Conservation (phyloP, 2,888 invertebrate species). For the Luperina nickerlii region DNA sequence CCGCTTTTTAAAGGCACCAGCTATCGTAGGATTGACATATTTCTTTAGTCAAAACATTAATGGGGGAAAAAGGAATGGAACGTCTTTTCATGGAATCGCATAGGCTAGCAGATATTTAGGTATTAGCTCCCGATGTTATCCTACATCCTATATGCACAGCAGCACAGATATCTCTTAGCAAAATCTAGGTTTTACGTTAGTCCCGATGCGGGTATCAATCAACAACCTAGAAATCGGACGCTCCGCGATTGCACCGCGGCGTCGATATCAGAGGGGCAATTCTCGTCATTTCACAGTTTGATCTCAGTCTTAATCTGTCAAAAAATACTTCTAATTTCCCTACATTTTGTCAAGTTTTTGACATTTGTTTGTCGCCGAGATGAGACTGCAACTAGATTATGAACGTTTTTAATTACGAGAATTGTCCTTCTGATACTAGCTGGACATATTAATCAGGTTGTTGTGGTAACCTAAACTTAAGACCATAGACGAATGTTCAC, state of each 20-base stretch:
- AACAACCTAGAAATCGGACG: slow-evolving; percentile 22
- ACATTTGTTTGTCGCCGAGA: too few species aligned
- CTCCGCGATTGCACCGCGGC: slow-evolving; percentile 21
- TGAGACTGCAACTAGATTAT: too few species aligned
- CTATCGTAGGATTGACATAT: neutral
- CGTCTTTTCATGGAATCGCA: neutral
- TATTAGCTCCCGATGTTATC: neutral
- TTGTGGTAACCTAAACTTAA: neutral
- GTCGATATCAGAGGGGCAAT: too few species aligned
- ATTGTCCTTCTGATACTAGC: neutral
- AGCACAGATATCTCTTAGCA: neutral
- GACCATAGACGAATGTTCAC: neutral
- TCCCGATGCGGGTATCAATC: slow-evolving; percentile 20
- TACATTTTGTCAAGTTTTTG: too few species aligned
- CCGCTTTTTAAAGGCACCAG: neutral
- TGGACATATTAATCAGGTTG: slow-evolving; percentile 14
- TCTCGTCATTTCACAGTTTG: too few species aligned
- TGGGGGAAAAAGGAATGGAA: neutral
- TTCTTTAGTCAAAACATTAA: neutral
- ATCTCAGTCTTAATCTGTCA: too few species aligned
- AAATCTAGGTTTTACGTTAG: slow-evolving; percentile 4
- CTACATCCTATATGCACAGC: neutral
- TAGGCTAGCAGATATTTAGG: neutral
- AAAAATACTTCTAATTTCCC: too few species aligned
- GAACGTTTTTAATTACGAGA: too few species aligned